These are phyloP conservation scores for Sphaeridia pumilis DNA, from an alignment of 2,888 invertebrate species.

Conservation along the genomic window DNA sequence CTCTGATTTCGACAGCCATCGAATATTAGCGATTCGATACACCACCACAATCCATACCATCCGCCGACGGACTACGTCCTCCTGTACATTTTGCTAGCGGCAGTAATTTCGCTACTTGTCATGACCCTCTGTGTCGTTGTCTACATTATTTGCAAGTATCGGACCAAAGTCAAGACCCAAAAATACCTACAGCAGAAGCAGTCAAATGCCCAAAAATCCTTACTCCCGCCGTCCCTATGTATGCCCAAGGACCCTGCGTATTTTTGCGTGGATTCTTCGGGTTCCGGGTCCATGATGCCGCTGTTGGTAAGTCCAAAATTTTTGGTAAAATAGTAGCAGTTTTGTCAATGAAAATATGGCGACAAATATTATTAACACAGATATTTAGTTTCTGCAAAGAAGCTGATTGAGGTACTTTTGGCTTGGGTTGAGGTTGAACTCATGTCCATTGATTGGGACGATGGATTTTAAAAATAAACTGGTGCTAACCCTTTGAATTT, in stretches of 20 bases:
- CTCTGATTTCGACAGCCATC: no score
- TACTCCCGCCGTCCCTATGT: no score
- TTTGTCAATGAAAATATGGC: no score
- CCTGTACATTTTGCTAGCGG: constrained; percentile 30
- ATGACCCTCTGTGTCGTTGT: constrained; percentile 31
- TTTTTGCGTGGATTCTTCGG: constrained; percentile 59
- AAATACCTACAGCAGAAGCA: constrained; percentile 30
- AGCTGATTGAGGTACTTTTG: constrained; percentile 38
- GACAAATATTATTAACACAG: neutral
- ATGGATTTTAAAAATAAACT: no score
- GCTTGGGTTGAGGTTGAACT: no score
- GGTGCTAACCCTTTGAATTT: constrained; percentile 40
- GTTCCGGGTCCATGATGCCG: constrained; percentile 78
- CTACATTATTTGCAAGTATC: constrained; percentile 25
- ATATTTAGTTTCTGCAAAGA: neutral
- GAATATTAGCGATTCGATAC: no score
- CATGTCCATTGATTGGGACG: no score
- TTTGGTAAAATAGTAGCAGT: no score
- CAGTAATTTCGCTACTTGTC: constrained; percentile 33
- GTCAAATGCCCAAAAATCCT: constrained; percentile 30
- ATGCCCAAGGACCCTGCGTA: constrained; percentile 31
- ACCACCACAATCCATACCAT: constrained; percentile 22
- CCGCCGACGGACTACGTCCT: constrained; percentile 32
- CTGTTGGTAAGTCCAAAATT: constrained; percentile 47
- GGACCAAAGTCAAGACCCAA: constrained; percentile 32